phyloP scores from a whole-genome alignment of 35 echinoderm and acorn worm species.

The Ptychodera flava region DNA sequence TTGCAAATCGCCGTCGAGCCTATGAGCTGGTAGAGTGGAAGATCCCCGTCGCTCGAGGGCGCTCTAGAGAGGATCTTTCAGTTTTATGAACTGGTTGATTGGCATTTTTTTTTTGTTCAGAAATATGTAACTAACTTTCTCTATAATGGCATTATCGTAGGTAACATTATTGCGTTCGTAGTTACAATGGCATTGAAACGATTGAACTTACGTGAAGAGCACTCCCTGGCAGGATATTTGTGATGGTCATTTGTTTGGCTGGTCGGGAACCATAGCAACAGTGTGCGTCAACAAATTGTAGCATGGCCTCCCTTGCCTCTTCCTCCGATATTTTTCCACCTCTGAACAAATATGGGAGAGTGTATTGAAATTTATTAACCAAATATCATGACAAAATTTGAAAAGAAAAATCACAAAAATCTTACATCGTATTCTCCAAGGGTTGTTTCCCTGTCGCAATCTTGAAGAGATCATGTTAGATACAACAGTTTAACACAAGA shows the following conservation, averaged over 20 bases:
- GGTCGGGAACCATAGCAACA: conserved; percentile 69
- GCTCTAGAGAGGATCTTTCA: no score
- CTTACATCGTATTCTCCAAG: not conserved
- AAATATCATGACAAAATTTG: not conserved
- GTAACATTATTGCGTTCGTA: no score
- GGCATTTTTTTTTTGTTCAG: no score
- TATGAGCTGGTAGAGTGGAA: no score
- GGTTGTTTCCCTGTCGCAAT: not conserved
- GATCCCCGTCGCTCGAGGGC: no score
- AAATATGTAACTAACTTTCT: no score
- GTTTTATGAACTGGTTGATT: no score
- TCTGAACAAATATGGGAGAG: not conserved
- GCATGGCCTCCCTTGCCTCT: conserved; percentile 47
- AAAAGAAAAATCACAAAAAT: not conserved
- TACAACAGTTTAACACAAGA: not conserved
- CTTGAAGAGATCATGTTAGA: not conserved
- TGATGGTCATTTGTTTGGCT: conserved; percentile 51
- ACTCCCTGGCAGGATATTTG: conserved; percentile 32
- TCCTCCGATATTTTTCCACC: conserved; percentile 34
- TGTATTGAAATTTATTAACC: not conserved
- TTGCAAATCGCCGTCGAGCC: no score
- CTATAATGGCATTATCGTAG: no score
- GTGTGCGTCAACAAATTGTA: conserved; percentile 51
- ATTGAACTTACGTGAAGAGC: conserved; percentile 73
- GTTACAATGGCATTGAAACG: no score